Conservation (phyloP, 92 coral and sea anemone species). For the Epizoanthus ramosus region DNA sequence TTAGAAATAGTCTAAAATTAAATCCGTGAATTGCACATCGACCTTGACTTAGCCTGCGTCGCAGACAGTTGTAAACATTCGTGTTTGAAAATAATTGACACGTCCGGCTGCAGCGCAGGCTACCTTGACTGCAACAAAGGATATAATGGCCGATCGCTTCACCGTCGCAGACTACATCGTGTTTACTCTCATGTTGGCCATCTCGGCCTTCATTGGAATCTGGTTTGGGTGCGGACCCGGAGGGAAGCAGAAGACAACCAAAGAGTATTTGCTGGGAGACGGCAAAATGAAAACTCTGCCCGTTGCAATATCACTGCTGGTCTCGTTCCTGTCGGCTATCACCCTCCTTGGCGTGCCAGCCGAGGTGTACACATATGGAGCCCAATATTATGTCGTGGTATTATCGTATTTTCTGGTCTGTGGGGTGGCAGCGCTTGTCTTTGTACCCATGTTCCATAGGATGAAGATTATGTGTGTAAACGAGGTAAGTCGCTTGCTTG, state of each 20-base stretch:
- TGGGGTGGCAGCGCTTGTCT: slow-evolving; percentile 26
- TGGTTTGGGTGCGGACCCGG: slow-evolving; percentile 53
- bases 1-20: too few relatives aligned
- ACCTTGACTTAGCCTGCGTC: too few relatives aligned
- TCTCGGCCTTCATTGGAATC: slow-evolving; percentile 66
- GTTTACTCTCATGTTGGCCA: slow-evolving; percentile 58
- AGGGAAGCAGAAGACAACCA: slow-evolving; percentile 61
- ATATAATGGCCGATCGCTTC: slow-evolving; percentile 22
- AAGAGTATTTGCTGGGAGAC: slow-evolving; percentile 61
- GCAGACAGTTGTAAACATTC: too few relatives aligned
- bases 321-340: slow-evolving; percentile 70
- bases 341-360: slow-evolving; percentile 70
- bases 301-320: slow-evolving; percentile 66
- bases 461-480: slow-evolving; percentile 46
- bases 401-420: slow-evolving; percentile 34
- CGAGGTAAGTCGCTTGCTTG: slow-evolving; percentile 42
- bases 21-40: too few relatives aligned
- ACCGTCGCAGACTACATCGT: slow-evolving; percentile 64
- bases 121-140: too few relatives aligned
- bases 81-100: too few relatives aligned
- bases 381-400: slow-evolving; percentile 39
- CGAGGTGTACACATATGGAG: slow-evolving; percentile 67
- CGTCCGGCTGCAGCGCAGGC: too few relatives aligned
- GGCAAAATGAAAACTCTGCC: slow-evolving; percentile 58
- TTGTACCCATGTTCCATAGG: slow-evolving; percentile 58